Evolutionary conservation across 1,140 invertebrate species (phyloP).

Genomic region (Diplogasteroides magnus): DNA sequence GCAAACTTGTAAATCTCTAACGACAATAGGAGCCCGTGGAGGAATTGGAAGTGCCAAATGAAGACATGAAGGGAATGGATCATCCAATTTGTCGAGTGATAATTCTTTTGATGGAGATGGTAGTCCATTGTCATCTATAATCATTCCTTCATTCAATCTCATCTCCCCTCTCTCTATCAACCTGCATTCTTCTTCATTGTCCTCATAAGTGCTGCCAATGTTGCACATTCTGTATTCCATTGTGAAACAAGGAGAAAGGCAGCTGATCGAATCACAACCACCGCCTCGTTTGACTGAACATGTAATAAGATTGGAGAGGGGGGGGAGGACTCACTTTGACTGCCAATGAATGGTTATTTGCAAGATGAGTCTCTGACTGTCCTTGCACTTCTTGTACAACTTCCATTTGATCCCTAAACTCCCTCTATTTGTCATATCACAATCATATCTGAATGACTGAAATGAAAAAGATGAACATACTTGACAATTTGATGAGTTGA

Average conservation of each 20-base stretch:
- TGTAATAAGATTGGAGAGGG: no score
- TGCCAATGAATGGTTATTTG: no score
- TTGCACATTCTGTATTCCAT: constrained; percentile 36
- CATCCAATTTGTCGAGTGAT: constrained; percentile 16
- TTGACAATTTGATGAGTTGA: neutral
- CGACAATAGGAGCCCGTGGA: constrained; percentile 68
- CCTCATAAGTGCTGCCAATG: constrained; percentile 13
- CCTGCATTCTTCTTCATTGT: constrained; percentile 19
- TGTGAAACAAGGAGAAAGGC: constrained; percentile 34
- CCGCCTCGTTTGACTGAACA: constrained; percentile 31
- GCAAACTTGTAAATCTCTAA: constrained; percentile 65
- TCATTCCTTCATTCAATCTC: no score
- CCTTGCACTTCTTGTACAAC: no score
- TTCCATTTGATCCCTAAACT: no score
- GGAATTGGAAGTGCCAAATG: constrained; percentile 64
- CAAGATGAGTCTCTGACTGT: no score
- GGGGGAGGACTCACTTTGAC: no score
- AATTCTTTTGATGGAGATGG: constrained; percentile 1
- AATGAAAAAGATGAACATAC: no score
- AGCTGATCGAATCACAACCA: constrained; percentile 38
- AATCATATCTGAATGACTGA: no score
- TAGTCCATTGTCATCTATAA: neutral
- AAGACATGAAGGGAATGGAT: constrained; percentile 52
- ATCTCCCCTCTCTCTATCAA: no score
- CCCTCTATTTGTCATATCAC: no score